Evolutionary conservation across 2,797 vertebrate species (phyloP).

Genomic region (Podargus strigoides): DNA sequence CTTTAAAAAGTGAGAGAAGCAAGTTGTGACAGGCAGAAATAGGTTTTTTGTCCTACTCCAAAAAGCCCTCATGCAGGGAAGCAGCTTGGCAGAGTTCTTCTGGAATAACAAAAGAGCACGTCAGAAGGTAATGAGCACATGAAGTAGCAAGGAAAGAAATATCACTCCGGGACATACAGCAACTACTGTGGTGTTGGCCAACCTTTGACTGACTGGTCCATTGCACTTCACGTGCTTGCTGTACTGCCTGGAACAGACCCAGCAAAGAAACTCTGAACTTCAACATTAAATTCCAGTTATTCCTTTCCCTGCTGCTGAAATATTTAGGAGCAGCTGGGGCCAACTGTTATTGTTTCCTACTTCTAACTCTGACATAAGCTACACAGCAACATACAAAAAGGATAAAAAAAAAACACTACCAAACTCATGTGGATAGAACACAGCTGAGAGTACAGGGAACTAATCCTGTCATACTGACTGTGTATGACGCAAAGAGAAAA

Average conservation of each 20-base stretch:
- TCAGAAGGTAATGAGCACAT: neutral
- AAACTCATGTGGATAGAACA: neutral
- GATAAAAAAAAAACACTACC: neutral
- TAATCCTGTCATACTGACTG: neutral
- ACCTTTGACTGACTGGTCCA: neutral
- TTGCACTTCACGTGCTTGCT: neutral
- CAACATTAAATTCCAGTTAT: neutral
- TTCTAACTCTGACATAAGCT: neutral
- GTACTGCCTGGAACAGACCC: neutral
- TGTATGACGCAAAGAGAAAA: neutral
- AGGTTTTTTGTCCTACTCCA: neutral
- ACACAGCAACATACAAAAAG: neutral
- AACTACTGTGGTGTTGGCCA: neutral
- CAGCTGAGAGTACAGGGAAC: neutral
- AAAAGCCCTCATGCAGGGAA: neutral
- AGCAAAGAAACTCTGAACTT: neutral
- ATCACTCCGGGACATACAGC: neutral
- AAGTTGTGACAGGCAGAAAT: neutral
- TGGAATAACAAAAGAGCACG: neutral
- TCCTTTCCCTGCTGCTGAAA: neutral
- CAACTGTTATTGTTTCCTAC: neutral
- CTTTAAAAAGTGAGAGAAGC: neutral
- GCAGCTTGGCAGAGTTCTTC: neutral
- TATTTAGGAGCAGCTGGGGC: neutral
- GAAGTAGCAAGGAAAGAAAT: neutral